Base-by-base conservation (phyloP, 1,140 invertebrate species). In the Teleopsis dalmanni region DNA sequence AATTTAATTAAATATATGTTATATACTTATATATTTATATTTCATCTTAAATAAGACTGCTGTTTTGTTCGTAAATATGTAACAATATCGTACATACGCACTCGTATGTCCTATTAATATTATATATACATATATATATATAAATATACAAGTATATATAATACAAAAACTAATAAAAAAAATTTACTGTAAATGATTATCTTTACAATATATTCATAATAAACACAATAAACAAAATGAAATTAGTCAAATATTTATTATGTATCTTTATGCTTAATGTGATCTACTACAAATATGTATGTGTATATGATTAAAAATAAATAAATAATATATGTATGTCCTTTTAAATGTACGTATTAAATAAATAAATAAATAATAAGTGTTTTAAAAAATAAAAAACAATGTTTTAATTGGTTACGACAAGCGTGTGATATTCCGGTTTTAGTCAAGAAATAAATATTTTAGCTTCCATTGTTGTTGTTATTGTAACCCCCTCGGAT, bases 61-160 rank as follows among this genome's bases (percentile, higher is more conserved):
- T 67, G 65, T 67, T 67, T 68, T 67, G 62, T 68, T 67, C 64
- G 62, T 65, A 67, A 64, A 64, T 66, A n/a, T n/a, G n/a, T n/a
- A n/a, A n/a, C n/a, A n/a, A n/a, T n/a, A n/a, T n/a, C n/a, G n/a
- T n/a, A n/a, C n/a, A n/a, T n/a, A n/a, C n/a, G n/a, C n/a, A n/a
- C n/a, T n/a, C n/a, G n/a, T n/a, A n/a, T n/a, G n/a, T n/a, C 60
- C 64, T 64, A 62, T 64, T 25, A 31, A 36, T 36, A 31, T 10
- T 21, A 16, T 33, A 42, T 37, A 45, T 49, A 42, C 13, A 23
- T 45, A 16, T 50, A 38, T 44, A 19, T 50, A 44, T 37, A 29
- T 48, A 33, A 63, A 66, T 60, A 59, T 55, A 60, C 46, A 51
- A 59, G 54, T 45, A 48, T 46, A 57, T 40, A 55, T 11, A 49